Evolutionary conservation across 2,113 vertebrate species (phyloP).

Genomic region (Cochlearius cochlearius): DNA sequence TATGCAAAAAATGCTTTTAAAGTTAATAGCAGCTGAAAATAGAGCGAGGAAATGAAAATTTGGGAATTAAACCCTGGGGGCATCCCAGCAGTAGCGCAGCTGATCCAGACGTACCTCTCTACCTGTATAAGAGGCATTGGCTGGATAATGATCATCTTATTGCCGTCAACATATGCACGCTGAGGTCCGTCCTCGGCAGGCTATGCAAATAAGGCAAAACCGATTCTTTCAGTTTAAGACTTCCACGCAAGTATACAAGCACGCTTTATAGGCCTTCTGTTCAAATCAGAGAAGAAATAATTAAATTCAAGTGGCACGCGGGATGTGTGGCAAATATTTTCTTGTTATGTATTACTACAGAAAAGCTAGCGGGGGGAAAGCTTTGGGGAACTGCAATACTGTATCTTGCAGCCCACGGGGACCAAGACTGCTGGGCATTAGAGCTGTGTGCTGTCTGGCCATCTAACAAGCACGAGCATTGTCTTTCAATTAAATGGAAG

Average conservation of each 20-base stretch:
- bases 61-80: slow-evolving; percentile 23
- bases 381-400: neutral
- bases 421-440: neutral
- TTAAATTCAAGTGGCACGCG: neutral
- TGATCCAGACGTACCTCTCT: neutral
- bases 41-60: neutral
- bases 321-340: slow-evolving; percentile 21
- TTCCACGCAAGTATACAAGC: neutral
- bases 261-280: slow-evolving; percentile 20
- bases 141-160: slow-evolving; percentile 40
- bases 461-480: neutral
- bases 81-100: neutral
- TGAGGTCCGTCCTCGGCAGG: neutral
- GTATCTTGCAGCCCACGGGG: neutral
- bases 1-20: neutral
- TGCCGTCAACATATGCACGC: neutral
- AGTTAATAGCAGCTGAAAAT: slow-evolving; percentile 47
- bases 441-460: neutral
- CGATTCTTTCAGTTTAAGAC: neutral
- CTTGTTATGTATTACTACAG: neutral
- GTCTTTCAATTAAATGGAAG: neutral
- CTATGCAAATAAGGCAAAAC: slow-evolving; percentile 31
- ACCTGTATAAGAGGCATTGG: neutral
- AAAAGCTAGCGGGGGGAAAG: neutral
- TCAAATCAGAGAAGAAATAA: neutral